Evolutionary conservation across 2,888 invertebrate species (phyloP).

Genomic region (Orthosia incerta): DNA sequence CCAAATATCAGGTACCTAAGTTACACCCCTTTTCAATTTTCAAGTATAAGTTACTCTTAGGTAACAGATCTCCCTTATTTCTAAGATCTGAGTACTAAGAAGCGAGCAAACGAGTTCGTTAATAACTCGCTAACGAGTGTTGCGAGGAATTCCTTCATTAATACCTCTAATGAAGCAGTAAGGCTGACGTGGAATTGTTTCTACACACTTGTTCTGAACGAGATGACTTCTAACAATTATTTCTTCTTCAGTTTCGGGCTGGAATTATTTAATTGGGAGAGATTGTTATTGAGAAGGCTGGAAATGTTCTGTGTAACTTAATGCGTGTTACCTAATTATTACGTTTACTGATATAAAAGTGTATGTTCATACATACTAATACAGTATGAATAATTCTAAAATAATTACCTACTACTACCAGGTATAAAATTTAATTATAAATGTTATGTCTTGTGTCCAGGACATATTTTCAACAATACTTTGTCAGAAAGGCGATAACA

Average conservation of each 20-base stretch:
- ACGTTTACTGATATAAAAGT: neutral
- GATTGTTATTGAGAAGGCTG: slow-evolving; percentile 1
- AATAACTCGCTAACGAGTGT: slow-evolving; percentile 47
- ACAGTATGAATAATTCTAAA: no score
- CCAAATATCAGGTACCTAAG: neutral
- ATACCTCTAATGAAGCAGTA: slow-evolving; percentile 55
- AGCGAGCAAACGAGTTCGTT: slow-evolving; percentile 42
- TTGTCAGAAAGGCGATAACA: neutral
- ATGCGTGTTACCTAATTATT: neutral
- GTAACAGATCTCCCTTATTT: neutral
- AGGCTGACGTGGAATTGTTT: slow-evolving; percentile 20
- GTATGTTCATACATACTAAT: no score
- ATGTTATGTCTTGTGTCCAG: no score
- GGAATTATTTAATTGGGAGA: neutral
- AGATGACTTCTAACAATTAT: slow-evolving; percentile 17
- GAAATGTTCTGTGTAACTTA: neutral
- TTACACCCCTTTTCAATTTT: neutral
- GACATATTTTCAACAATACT: no score
- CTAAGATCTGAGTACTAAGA: slow-evolving; percentile 8
- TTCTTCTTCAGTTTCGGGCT: slow-evolving; percentile 11
- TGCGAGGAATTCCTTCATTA: slow-evolving; percentile 48
- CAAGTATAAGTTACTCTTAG: neutral
- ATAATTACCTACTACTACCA: no score
- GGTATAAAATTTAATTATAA: no score
- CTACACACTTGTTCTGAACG: slow-evolving; percentile 15